A percentile compares a stretch with the other conserved stretches of the same genome.
phyloP scores from a whole-genome alignment of 2,888 invertebrate genomes.

The Lomographa bimaculata region DNA sequence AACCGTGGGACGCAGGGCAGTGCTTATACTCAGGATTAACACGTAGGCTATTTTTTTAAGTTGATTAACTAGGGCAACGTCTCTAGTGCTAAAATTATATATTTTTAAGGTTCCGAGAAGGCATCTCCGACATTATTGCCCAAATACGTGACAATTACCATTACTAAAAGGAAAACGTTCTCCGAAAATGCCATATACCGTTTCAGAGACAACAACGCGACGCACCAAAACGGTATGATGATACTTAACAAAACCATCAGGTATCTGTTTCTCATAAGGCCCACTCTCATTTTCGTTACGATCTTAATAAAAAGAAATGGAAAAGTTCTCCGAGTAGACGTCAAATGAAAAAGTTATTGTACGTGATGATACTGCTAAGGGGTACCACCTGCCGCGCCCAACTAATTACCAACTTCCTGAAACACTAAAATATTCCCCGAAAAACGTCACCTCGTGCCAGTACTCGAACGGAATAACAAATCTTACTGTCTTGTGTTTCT shows the following conservation, averaged over 20 bases:
- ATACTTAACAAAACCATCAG: conserved; percentile 65
- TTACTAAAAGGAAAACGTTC: too few species aligned
- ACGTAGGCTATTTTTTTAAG: too few species aligned
- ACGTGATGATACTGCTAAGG: conserved; percentile 80
- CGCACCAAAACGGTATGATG: conserved; percentile 37
- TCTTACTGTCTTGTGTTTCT: conserved; percentile 47
- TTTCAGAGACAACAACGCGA: too few species aligned
- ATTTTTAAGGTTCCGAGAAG: too few species aligned
- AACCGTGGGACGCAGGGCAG: too few species aligned
- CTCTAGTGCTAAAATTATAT: too few species aligned
- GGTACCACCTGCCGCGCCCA: conserved; percentile 71
- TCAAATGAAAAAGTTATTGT: conserved; percentile 83
- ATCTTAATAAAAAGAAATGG: conserved; percentile 82
- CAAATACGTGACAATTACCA: too few species aligned
- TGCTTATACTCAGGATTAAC: too few species aligned
- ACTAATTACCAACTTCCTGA: conserved; percentile 81
- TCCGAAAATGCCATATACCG: too few species aligned
- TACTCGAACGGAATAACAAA: conserved; percentile 68
- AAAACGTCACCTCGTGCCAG: conserved; percentile 72
- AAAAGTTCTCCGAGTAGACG: conserved; percentile 76
- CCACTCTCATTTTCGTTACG: conserved; percentile 79
- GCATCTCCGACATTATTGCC: too few species aligned
- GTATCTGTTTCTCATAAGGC: conserved; percentile 74
- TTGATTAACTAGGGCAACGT: too few species aligned
- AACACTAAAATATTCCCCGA: conserved; percentile 81